Percentiles rank a stretch among this genome's conserved stretches.
These are phyloP conservation scores for Colletes collaris DNA, from an alignment of 2,888 invertebrate species.

Conservation along the genomic window DNA sequence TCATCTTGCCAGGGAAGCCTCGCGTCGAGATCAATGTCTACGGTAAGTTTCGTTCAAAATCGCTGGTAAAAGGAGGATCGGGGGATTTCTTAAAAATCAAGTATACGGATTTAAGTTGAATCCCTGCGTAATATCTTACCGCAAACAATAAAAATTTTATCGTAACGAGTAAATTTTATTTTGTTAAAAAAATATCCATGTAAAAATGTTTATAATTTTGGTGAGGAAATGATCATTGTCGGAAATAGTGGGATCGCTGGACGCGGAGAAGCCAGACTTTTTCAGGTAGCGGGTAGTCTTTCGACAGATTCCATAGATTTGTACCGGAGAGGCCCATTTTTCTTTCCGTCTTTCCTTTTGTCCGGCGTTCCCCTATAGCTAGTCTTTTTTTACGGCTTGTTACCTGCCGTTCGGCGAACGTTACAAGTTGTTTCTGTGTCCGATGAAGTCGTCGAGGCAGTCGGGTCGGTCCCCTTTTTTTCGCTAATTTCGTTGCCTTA, in stretches of 20 bases:
- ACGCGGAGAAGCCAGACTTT: neutral
- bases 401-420: conserved; percentile 54
- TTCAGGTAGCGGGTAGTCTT: conserved; percentile 65
- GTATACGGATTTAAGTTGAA: too few relatives aligned
- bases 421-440: conserved; percentile 55
- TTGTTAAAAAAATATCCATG: too few relatives aligned
- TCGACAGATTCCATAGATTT: conserved; percentile 71
- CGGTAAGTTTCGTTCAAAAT: too few relatives aligned
- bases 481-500: conserved; percentile 42
- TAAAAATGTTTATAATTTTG: too few relatives aligned
- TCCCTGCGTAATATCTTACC: too few relatives aligned
- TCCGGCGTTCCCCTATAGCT: neutral
- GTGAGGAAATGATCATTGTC: too few relatives aligned
- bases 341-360: conserved; percentile 22
- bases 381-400: conserved; percentile 38
- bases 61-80: too few relatives aligned
- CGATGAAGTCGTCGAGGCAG: conserved; percentile 52
- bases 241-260: neutral
- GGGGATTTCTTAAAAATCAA: too few relatives aligned
- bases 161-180: too few relatives aligned
- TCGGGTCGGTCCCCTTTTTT: conserved; percentile 16
- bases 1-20: too few relatives aligned
- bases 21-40: too few relatives aligned
- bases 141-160: too few relatives aligned
- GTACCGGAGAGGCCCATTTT: conserved; percentile 39